Conservation (phyloP, 2,888 invertebrate genomes). For the Cataglyphis cursor region DNA sequence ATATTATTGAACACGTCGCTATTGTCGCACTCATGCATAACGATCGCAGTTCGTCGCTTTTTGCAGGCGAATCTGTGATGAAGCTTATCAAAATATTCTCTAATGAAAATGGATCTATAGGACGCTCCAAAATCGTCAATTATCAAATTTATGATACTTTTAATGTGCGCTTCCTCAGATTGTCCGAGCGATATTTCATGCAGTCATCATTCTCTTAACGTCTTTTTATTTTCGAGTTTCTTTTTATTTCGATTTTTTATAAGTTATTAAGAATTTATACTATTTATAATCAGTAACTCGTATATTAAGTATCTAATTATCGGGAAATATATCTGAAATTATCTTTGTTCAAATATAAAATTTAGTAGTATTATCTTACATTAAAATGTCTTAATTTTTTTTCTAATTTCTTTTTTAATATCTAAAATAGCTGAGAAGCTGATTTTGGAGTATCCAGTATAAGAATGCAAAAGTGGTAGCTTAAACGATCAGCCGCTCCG, state of each 20-base stretch:
- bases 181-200: background rate
- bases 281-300: background rate
- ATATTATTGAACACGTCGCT: slow-evolving; percentile 43
- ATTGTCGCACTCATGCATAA: slow-evolving; percentile 31
- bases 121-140: background rate
- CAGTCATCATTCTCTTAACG: background rate
- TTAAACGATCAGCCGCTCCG: slow-evolving; percentile 8
- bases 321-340: background rate
- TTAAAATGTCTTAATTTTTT: background rate
- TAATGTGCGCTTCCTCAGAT: background rate
- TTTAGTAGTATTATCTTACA: background rate
- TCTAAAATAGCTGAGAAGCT: background rate
- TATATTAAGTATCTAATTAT: background rate
- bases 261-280: background rate
- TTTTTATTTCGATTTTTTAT: background rate
- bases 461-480: background rate
- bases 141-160: background rate
- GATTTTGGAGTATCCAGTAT: background rate
- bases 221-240: background rate
- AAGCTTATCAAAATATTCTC: slow-evolving; percentile 13
- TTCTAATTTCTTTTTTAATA: background rate
- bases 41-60: slow-evolving; percentile 28
- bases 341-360: background rate
- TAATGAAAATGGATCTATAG: background rate
- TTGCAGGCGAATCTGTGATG: background rate